These are phyloP conservation scores for Neopelma chrysocephalum DNA, from an alignment of 2,797 vertebrate genomes.

Conservation along the genomic window DNA sequence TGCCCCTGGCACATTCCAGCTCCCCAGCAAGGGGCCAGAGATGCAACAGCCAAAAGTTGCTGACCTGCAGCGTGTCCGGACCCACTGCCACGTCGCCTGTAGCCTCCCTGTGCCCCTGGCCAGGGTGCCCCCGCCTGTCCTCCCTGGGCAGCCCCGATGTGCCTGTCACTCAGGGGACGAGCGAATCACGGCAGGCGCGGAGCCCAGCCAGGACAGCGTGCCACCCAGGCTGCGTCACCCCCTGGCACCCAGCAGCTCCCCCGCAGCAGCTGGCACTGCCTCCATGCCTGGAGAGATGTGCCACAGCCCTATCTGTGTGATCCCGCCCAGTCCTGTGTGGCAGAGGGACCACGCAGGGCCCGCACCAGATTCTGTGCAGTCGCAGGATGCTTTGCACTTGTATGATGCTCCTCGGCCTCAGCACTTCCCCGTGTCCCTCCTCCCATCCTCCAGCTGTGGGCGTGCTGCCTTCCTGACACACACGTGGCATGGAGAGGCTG, in stretches of 20 bases:
- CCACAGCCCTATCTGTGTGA: rapidly evolving
- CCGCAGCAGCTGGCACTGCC: rapidly evolving
- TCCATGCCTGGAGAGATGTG: neutral
- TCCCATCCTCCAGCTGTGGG: neutral
- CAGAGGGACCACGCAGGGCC: rapidly evolving
- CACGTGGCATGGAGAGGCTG: neutral
- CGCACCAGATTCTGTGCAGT: rapidly evolving
- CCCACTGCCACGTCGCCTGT: rapidly evolving
- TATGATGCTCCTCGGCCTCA: rapidly evolving
- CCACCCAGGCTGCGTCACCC: constrained; percentile 19
- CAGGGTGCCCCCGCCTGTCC: neutral
- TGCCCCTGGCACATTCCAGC: neutral
- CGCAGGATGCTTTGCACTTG: neutral
- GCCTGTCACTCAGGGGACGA: constrained; percentile 23
- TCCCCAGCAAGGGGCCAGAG: neutral
- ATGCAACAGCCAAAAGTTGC: neutral
- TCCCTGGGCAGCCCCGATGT: neutral
- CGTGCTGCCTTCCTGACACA: neutral
- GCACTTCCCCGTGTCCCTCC: neutral
- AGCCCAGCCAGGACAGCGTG: neutral
- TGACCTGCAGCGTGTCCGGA: rapidly evolving
- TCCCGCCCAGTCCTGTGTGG: rapidly evolving
- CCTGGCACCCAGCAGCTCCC: neutral
- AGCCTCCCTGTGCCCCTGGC: rapidly evolving
- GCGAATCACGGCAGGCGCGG: neutral